These are phyloP conservation scores for Atractosteus spatula DNA, from an alignment of 2,113 vertebrate genomes.

Conservation along the genomic window DNA sequence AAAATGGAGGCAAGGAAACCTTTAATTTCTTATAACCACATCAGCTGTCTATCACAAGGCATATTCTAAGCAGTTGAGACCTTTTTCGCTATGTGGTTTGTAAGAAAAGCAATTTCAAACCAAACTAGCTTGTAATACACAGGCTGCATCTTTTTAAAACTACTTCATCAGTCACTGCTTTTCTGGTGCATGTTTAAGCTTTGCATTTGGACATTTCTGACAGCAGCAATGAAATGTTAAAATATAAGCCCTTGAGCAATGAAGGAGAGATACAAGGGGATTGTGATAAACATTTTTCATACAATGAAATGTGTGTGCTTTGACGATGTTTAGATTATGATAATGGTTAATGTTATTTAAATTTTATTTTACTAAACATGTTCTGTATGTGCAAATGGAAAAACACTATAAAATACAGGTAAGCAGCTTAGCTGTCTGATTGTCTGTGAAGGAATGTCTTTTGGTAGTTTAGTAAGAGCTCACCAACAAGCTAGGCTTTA, in stretches of 20 bases:
- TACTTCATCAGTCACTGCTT: not conserved
- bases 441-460: too few species aligned
- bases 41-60: slow-evolving; percentile 4
- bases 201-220: not conserved
- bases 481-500: too few species aligned
- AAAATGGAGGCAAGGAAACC: slow-evolving; percentile 19
- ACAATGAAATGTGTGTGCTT: too few species aligned
- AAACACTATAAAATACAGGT: too few species aligned
- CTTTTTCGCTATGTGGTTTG: not conserved
- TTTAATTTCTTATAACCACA: slow-evolving; percentile 21
- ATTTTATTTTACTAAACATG: too few species aligned
- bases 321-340: too few species aligned
- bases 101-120: slow-evolving; percentile 2
- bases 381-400: too few species aligned
- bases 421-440: too few species aligned
- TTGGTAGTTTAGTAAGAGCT: too few species aligned
- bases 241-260: not conserved
- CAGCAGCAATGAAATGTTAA: not conserved
- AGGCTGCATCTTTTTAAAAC: slow-evolving; percentile 10
- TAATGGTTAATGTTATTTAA: too few species aligned
- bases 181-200: not conserved
- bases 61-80: not conserved
- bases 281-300: too few species aligned
- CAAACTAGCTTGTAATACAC: not conserved
- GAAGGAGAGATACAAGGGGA: too few species aligned